Conservation (phyloP, 1,140 invertebrate genomes). For the Aphaenogaster floridana region DNA sequence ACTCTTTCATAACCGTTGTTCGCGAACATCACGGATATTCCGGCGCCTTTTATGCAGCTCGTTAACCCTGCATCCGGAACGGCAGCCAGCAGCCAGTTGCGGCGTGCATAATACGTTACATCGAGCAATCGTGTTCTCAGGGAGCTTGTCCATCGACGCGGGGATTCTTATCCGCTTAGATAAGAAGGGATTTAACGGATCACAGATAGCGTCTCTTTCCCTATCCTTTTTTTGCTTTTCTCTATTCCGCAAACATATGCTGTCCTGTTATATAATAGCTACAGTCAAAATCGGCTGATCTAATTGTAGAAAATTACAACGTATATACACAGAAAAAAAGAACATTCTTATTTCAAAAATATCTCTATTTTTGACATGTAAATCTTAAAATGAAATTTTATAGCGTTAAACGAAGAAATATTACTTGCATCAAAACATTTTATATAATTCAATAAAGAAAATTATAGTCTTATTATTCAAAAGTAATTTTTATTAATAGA, state of each 20-base stretch:
- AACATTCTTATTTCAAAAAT: too few relatives aligned
- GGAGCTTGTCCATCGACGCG: constrained; percentile 55
- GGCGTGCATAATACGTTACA: constrained; percentile 13
- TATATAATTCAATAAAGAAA: too few relatives aligned
- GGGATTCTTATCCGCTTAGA: constrained; percentile 66
- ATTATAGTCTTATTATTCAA: too few relatives aligned
- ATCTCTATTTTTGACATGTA: too few relatives aligned
- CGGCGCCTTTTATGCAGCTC: constrained; percentile 64
- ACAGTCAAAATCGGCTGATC: not conserved
- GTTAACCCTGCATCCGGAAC: constrained; percentile 67
- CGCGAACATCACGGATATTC: constrained; percentile 45
- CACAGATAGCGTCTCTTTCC: constrained; percentile 14
- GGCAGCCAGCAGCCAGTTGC: constrained; percentile 30
- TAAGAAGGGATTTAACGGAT: constrained; percentile 64
- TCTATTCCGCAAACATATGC: not conserved
- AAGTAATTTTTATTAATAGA: too few relatives aligned
- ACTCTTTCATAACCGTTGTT: constrained; percentile 39
- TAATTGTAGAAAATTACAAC: not conserved
- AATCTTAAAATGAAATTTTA: too few relatives aligned
- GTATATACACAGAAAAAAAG: not conserved
- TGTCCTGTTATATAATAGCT: not conserved
- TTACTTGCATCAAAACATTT: too few relatives aligned
- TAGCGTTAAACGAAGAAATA: too few relatives aligned
- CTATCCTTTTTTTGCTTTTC: not conserved
- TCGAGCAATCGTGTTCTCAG: constrained; percentile 54